Percentiles rank a stretch among this genome's conserved stretches.
These are phyloP conservation scores for Neogobius melanostomus DNA, from an alignment of 2,113 vertebrate species.

Conservation along the genomic window DNA sequence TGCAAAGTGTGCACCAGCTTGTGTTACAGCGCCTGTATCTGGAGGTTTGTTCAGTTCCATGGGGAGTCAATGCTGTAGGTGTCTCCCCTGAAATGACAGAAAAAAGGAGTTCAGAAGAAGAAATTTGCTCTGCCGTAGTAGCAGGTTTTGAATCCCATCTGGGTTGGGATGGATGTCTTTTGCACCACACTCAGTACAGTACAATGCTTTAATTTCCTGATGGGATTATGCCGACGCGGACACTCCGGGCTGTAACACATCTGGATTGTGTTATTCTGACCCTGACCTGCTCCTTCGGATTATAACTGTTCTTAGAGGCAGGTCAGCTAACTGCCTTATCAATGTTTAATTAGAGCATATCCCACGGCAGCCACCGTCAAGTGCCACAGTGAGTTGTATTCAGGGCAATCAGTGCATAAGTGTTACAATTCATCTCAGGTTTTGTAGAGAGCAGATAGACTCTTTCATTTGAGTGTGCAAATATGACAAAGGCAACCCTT, in stretches of 20 bases:
- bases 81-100: not conserved
- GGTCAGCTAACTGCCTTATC: constrained; percentile 40
- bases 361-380: constrained; percentile 5
- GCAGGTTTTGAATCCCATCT: not conserved
- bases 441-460: not conserved
- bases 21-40: no score
- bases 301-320: constrained; percentile 41
- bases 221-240: constrained; percentile 36
- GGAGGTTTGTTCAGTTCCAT: not conserved
- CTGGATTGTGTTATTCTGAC: constrained; percentile 61
- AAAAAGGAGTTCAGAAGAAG: not conserved
- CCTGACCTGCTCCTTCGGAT: constrained; percentile 57
- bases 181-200: constrained; percentile 30
- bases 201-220: constrained; percentile 62
- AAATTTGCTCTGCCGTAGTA: not conserved
- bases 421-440: constrained; percentile 1
- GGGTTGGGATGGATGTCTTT: not conserved
- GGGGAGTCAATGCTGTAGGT: not conserved
- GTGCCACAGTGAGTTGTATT: constrained; percentile 11
- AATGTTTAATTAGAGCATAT: constrained; percentile 55
- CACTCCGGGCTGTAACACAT: constrained; percentile 48
- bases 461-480: constrained; percentile 22
- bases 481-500: constrained; percentile 20
- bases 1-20: not conserved
- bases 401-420: constrained; percentile 14